Conservation (phyloP, 2,888 invertebrate species). For the Criorhina ranunculi region DNA sequence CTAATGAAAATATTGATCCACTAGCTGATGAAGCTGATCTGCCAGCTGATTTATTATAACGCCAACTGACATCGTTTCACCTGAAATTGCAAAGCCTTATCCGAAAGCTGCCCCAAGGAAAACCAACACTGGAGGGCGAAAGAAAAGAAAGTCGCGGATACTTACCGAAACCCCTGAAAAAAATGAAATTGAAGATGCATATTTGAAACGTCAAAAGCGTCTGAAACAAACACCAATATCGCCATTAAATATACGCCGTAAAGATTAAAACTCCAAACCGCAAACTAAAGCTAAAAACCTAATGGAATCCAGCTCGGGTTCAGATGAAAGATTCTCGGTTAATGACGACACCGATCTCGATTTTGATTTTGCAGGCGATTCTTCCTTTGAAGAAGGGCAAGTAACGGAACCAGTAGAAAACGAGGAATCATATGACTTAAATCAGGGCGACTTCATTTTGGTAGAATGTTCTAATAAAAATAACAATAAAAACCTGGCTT, state of each 20-base stretch:
- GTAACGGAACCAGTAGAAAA: constrained; percentile 20
- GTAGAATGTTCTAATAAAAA: constrained; percentile 44
- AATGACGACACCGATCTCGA: constrained; percentile 66
- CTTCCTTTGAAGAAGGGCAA: constrained; percentile 33
- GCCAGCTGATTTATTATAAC: constrained; percentile 34
- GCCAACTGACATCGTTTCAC: constrained; percentile 36
- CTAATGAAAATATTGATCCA: constrained; percentile 28
- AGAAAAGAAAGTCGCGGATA: constrained; percentile 28
- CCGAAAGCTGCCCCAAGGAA: constrained; percentile 35
- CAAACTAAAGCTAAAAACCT: constrained; percentile 52
- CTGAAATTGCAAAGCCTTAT: constrained; percentile 41
- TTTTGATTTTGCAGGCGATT: constrained; percentile 51
- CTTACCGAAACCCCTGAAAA: constrained; percentile 35
- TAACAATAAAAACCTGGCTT: constrained; percentile 58
- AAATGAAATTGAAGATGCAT: constrained; percentile 38
- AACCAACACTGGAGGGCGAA: constrained; percentile 21
- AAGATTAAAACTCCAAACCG: constrained; percentile 53
- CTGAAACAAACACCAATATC: constrained; percentile 38
- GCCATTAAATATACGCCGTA: constrained; percentile 44
- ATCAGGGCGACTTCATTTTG: constrained; percentile 41
- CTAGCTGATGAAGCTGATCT: constrained; percentile 22
- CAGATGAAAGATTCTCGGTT: constrained; percentile 65
- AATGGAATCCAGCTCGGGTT: constrained; percentile 63
- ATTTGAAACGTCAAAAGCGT: constrained; percentile 40
- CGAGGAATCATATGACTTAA: constrained; percentile 20